A percentile compares a stretch with the other conserved stretches of the same genome.
Evolutionary conservation across 1,140 invertebrate species (phyloP).

Genomic region (Drosophila grimshawi): DNA sequence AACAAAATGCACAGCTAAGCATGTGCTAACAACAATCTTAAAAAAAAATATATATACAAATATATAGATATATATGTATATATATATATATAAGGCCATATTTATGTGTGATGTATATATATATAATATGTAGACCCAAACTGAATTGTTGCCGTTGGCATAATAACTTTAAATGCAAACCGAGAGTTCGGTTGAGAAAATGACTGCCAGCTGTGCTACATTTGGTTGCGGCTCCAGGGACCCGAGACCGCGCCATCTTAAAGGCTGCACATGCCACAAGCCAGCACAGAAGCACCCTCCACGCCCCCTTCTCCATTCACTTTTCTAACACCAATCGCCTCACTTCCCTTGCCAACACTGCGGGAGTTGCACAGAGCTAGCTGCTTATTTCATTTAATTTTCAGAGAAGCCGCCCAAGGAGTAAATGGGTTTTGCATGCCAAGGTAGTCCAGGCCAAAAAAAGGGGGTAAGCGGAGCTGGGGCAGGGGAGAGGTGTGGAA

Average conservation of each 20-base stretch:
- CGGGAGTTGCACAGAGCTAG: constrained; percentile 63
- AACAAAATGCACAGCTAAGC: constrained; percentile 40
- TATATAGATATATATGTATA: not conserved
- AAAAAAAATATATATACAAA: not conserved
- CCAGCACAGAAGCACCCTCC: not conserved
- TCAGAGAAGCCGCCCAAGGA: constrained; percentile 47
- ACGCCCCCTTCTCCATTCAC: not conserved
- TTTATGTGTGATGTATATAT: not conserved
- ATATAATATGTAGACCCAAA: constrained; percentile 14
- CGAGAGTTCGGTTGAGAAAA: constrained; percentile 32
- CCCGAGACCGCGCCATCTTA: constrained; percentile 14
- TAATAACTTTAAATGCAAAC: constrained; percentile 79
- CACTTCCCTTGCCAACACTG: not conserved
- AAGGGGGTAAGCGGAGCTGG: not conserved
- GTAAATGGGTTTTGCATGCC: constrained; percentile 50
- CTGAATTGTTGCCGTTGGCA: constrained; percentile 24
- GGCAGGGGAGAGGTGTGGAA: not conserved
- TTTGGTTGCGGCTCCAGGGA: constrained; percentile 37
- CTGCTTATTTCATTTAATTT: constrained; percentile 76
- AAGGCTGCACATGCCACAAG: constrained; percentile 65
- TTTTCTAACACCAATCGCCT: no score
- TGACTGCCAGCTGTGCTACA: constrained; percentile 74
- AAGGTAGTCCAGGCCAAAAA: not conserved
- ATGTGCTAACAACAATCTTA: constrained; percentile 30
- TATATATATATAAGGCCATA: not conserved